Percentiles rank a stretch among this genome's conserved stretches.
phyloP scores from a whole-genome alignment of 2,888 invertebrate genomes.

The Noctua comes region DNA sequence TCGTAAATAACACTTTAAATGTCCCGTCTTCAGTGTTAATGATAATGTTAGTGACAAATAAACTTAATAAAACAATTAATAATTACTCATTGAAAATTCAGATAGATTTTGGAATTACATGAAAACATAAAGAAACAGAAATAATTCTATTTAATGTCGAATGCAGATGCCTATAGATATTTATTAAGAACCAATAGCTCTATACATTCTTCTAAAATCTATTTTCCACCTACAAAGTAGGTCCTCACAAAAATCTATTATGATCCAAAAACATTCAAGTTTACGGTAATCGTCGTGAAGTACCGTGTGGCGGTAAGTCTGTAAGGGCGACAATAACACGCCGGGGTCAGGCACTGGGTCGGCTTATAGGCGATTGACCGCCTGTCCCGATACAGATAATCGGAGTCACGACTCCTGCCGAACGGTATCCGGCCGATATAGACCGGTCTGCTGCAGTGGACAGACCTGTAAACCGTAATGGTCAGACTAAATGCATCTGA shows the following conservation, averaged over 20 bases:
- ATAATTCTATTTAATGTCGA: neutral
- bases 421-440: conserved; percentile 66
- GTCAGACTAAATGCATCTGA: conserved; percentile 19
- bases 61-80: neutral
- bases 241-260: conserved; percentile 13
- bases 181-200: neutral
- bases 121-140: neutral
- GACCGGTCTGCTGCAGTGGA: conserved; percentile 26
- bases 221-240: neutral
- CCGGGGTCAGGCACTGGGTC: conserved; percentile 63
- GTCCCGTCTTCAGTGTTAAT: no score
- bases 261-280: conserved; percentile 31
- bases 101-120: no score
- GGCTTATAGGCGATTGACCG: conserved; percentile 76
- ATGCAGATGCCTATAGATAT: neutral
- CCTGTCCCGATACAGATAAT: conserved; percentile 76
- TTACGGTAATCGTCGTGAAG: conserved; percentile 43
- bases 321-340: conserved; percentile 67
- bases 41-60: no score
- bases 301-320: conserved; percentile 37
- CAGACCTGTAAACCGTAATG: conserved; percentile 23
- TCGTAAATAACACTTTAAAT: no score
- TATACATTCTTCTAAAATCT: neutral
- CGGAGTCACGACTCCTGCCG: conserved; percentile 71
- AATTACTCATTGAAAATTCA: neutral